phyloP scores from a whole-genome alignment of 2,797 vertebrate species.

The Enteromius thamalakanensis region DNA sequence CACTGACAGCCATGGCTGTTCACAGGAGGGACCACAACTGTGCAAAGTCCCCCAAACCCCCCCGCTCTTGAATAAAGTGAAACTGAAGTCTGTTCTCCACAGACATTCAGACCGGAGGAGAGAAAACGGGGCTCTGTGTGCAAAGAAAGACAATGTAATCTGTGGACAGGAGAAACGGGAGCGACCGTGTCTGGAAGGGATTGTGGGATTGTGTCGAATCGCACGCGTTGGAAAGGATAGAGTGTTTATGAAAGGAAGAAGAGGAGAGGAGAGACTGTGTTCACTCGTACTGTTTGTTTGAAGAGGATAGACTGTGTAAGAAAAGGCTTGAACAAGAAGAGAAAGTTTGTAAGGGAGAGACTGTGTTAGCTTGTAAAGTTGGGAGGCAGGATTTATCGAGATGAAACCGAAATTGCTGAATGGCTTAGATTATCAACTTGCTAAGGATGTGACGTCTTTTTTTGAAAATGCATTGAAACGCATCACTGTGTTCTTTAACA shows the following conservation, averaged over 20 bases:
- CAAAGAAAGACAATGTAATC: constrained; percentile 13
- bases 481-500: not conserved
- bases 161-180: constrained; percentile 10
- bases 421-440: not conserved
- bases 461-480: not conserved
- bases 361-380: not conserved
- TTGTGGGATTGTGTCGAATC: not conserved
- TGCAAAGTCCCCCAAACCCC: constrained; percentile 35
- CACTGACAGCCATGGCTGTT: constrained; percentile 52
- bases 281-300: not conserved
- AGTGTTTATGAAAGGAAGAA: not conserved
- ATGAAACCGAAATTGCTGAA: not conserved
- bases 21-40: constrained; percentile 48
- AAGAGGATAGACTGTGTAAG: not conserved
- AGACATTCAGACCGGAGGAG: constrained; percentile 33
- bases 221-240: not conserved
- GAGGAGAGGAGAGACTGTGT: constrained; percentile 5
- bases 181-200: constrained; percentile 10
- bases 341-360: not conserved
- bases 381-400: not conserved
- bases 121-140: constrained; percentile 18
- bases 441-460: not conserved
- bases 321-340: not conserved
- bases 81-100: constrained; percentile 42
- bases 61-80: constrained; percentile 41